phyloP scores from a whole-genome alignment of 2,888 invertebrate genomes.

The Arenicola marina region DNA sequence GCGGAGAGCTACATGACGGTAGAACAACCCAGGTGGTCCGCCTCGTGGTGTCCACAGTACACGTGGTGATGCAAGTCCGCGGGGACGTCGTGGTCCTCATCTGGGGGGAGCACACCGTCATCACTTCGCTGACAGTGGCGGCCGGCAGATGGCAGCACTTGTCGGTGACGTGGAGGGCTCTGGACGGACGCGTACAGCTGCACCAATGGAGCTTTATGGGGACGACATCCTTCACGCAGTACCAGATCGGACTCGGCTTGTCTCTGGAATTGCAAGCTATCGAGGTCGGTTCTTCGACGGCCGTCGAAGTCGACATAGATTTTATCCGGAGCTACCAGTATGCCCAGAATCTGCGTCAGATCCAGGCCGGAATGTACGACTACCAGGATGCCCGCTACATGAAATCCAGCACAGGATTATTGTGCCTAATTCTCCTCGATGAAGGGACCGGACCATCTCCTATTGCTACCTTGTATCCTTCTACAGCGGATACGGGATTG shows the following conservation, averaged over 20 bases:
- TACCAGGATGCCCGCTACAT: not conserved
- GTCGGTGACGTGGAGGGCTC: not conserved
- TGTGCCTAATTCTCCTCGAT: not conserved
- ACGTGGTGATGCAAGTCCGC: not conserved
- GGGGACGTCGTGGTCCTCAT: not conserved
- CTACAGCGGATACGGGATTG: not conserved
- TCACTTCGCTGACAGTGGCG: not conserved
- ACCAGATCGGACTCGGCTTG: not conserved
- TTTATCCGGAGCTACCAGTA: not conserved
- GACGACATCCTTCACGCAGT: not conserved
- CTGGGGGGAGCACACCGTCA: not conserved
- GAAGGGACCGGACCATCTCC: not conserved
- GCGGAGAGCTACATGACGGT: no score
- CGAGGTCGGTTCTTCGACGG: not conserved
- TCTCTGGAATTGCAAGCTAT: not conserved
- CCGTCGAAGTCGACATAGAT: not conserved
- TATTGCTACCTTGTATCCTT: not conserved
- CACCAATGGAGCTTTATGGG: not conserved
- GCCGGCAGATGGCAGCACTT: not conserved
- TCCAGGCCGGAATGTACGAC: not conserved
- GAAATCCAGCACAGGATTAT: not conserved
- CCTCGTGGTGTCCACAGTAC: not conserved
- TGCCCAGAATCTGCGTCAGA: not conserved
- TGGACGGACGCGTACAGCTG: not conserved
- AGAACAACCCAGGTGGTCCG: no score